Evolutionary conservation across 2,888 invertebrate genomes (phyloP).

Genomic region (Chloromyia formosa): DNA sequence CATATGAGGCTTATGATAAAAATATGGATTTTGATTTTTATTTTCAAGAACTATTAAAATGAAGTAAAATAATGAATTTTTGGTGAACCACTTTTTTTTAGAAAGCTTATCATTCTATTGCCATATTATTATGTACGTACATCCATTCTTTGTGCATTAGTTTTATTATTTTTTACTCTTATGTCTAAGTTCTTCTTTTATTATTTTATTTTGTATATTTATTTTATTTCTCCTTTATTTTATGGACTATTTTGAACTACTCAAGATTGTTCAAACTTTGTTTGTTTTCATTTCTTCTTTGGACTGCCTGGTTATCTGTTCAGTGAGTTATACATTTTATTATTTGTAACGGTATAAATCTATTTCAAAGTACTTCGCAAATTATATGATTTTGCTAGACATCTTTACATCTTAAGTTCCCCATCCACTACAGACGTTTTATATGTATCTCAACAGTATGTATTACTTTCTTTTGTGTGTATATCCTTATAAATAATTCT

Average conservation of each 20-base stretch:
- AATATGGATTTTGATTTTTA: too few species aligned
- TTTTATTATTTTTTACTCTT: not conserved
- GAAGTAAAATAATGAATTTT: not conserved
- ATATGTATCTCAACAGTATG: not conserved
- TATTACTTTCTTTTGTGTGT: not conserved
- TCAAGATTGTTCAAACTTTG: slow-evolving; percentile 11
- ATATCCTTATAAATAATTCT: not conserved
- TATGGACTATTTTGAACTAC: not conserved
- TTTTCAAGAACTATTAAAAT: too few species aligned
- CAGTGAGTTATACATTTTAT: slow-evolving; percentile 1
- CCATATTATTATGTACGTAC: not conserved
- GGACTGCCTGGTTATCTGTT: not conserved
- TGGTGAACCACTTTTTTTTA: not conserved
- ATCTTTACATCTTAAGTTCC: too few species aligned
- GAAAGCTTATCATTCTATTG: not conserved
- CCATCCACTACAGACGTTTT: too few species aligned
- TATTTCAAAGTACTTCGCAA: not conserved
- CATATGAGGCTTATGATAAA: too few species aligned
- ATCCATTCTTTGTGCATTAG: slow-evolving; percentile 18
- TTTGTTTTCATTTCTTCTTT: slow-evolving; percentile 1
- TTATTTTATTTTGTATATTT: slow-evolving; percentile 11
- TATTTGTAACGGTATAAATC: not conserved
- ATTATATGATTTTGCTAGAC: too few species aligned
- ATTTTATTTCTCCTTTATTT: not conserved
- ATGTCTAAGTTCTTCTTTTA: not conserved